Percentiles rank a stretch among this genome's conserved stretches.
Evolutionary conservation across 2,797 vertebrate species (phyloP).

Genomic region (Carapus acus): DNA sequence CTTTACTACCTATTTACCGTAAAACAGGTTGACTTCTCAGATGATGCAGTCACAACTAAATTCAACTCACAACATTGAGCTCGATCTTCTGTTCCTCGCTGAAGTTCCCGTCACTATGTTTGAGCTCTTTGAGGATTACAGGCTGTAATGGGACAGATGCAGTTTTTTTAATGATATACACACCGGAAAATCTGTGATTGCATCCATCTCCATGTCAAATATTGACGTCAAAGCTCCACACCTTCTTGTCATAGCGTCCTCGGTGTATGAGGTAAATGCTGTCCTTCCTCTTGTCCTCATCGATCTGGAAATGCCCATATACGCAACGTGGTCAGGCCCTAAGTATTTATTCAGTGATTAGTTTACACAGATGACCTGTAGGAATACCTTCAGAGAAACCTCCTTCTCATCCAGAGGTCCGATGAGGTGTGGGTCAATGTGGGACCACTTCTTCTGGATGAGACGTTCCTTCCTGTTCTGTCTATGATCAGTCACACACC

Average conservation of each 20-base stretch:
- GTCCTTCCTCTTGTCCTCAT: constrained; percentile 86
- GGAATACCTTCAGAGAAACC: constrained; percentile 81
- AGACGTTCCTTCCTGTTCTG: constrained; percentile 83
- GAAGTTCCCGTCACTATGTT: constrained; percentile 83
- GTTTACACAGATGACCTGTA: too few relatives aligned
- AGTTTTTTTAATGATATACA: neutral
- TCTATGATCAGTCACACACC: constrained; percentile 58
- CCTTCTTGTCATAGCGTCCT: constrained; percentile 94
- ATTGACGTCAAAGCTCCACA: constrained; percentile 30
- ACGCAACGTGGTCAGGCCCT: constrained; percentile 8
- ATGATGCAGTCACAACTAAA: too few relatives aligned
- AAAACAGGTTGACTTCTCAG: too few relatives aligned
- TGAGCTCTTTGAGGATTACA: constrained; percentile 89
- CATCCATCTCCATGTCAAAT: neutral
- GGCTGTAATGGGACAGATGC: constrained; percentile 63
- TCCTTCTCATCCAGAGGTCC: constrained; percentile 81
- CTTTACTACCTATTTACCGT: too few relatives aligned
- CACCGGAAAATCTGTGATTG: neutral
- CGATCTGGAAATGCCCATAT: constrained; percentile 77
- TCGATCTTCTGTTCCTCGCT: constrained; percentile 86
- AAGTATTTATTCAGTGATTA: too few relatives aligned
- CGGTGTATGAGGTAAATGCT: constrained; percentile 72
- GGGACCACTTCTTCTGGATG: constrained; percentile 87
- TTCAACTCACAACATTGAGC: constrained; percentile 80
- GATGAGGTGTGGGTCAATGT: constrained; percentile 83